These are phyloP conservation scores for Isichthys henryi DNA, from an alignment of 2,113 vertebrate species.

Conservation along the genomic window DNA sequence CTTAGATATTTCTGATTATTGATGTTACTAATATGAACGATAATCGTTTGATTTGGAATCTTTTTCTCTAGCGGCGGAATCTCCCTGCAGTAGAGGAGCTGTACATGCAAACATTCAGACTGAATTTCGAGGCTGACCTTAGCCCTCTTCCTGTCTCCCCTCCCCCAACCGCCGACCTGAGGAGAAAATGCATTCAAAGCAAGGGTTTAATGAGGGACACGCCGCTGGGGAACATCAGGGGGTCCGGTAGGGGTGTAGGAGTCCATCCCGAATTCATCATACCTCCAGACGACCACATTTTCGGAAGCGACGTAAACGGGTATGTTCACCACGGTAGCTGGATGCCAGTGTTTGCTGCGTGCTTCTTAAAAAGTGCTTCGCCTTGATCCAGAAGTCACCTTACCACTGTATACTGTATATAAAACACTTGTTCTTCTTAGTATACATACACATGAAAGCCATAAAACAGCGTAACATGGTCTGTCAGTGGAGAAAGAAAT, in stretches of 20 bases:
- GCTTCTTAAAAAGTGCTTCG: not conserved
- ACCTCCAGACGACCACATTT: not conserved
- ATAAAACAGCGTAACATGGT: not conserved
- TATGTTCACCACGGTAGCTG: not conserved
- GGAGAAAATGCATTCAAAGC: slow-evolving; percentile 2
- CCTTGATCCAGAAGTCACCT: not conserved
- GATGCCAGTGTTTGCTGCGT: not conserved
- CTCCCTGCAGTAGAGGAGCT: not conserved
- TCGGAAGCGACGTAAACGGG: not conserved
- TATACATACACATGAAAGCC: not conserved
- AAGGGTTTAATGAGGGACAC: not conserved
- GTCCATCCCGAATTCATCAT: not conserved
- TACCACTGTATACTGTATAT: not conserved
- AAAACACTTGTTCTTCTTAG: not conserved
- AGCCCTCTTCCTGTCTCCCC: not conserved
- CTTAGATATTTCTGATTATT: not conserved
- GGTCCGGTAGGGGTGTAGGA: not conserved
- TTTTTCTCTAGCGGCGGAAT: not conserved
- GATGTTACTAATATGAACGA: not conserved
- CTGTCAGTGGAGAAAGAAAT: not conserved
- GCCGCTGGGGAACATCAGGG: not conserved
- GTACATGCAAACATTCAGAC: not conserved
- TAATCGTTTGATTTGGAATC: not conserved
- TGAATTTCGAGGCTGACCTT: slow-evolving; percentile 13
- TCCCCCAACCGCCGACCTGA: not conserved